Conservation (phyloP, 2,797 vertebrate species). For the Pitangus sulphuratus region DNA sequence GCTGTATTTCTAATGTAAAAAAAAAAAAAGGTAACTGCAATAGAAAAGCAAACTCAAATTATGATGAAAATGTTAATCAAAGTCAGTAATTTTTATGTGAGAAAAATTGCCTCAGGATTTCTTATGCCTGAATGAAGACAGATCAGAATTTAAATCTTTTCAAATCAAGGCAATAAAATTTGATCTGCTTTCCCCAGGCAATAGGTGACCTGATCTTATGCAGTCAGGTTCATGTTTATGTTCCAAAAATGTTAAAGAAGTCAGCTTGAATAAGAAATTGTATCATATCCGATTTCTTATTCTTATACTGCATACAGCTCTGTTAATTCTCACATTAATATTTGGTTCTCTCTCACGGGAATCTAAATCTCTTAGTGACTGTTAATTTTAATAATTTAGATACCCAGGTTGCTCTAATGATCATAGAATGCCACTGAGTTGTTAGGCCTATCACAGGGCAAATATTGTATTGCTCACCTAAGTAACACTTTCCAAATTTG, state of each 20-base stretch:
- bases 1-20: not conserved
- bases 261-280: constrained; percentile 61
- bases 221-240: constrained; percentile 37
- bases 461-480: constrained; percentile 3
- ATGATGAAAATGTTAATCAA: constrained; percentile 66
- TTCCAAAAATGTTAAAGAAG: constrained; percentile 7
- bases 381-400: not conserved
- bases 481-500: not conserved
- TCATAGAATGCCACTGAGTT: not conserved
- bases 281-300: constrained; percentile 48
- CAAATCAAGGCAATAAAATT: constrained; percentile 65
- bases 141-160: not conserved
- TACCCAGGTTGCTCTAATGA: not conserved
- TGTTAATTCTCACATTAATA: constrained; percentile 60
- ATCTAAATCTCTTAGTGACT: constrained; percentile 14
- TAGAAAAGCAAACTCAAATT: constrained; percentile 60
- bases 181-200: constrained; percentile 46
- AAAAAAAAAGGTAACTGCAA: constrained; percentile 18
- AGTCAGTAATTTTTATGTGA: constrained; percentile 18
- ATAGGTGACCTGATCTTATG: constrained; percentile 25
- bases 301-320: constrained; percentile 29
- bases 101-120: constrained; percentile 28
- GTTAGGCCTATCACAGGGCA: not conserved
- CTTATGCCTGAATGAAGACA: constrained; percentile 15
- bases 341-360: constrained; percentile 39